Percentiles rank a stretch among this genome's conserved stretches.
These are phyloP conservation scores for Drosophila trapezifrons DNA, from an alignment of 1,140 invertebrate genomes.

Conservation along the genomic window DNA sequence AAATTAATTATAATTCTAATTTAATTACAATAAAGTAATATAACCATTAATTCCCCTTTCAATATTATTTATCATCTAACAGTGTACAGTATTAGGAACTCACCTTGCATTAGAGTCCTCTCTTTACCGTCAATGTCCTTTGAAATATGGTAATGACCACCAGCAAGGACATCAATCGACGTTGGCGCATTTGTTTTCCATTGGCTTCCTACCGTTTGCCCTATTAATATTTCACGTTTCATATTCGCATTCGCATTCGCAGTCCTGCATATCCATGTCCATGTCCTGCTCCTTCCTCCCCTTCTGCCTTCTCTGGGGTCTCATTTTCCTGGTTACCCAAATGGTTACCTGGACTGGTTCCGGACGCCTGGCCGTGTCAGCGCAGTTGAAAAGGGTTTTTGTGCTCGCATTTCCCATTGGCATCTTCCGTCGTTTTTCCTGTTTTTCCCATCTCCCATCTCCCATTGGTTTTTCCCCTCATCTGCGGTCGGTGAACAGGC, in stretches of 20 bases:
- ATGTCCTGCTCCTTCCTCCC: background rate
- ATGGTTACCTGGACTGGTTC: conserved; percentile 11
- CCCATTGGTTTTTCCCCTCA: conserved; percentile 26
- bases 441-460: conserved; percentile 3
- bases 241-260: conserved; percentile 53
- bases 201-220: conserved; percentile 18
- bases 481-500: conserved; percentile 33
- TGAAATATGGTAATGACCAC: conserved; percentile 52
- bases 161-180: conserved; percentile 60
- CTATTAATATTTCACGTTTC: conserved; percentile 63
- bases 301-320: conserved; percentile 3
- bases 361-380: conserved; percentile 43
- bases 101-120: conserved; percentile 13
- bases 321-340: conserved; percentile 17
- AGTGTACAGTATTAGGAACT: too few species aligned
- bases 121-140: conserved; percentile 10
- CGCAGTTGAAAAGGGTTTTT: conserved; percentile 46
- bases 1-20: too few species aligned
- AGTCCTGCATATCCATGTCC: background rate
- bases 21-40: too few species aligned
- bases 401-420: conserved; percentile 32
- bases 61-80: too few species aligned
- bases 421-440: conserved; percentile 34
- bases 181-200: conserved; percentile 39
- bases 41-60: too few species aligned